Evolutionary conservation across 2,113 vertebrate genomes (phyloP).

Genomic region (Malurus elegans): DNA sequence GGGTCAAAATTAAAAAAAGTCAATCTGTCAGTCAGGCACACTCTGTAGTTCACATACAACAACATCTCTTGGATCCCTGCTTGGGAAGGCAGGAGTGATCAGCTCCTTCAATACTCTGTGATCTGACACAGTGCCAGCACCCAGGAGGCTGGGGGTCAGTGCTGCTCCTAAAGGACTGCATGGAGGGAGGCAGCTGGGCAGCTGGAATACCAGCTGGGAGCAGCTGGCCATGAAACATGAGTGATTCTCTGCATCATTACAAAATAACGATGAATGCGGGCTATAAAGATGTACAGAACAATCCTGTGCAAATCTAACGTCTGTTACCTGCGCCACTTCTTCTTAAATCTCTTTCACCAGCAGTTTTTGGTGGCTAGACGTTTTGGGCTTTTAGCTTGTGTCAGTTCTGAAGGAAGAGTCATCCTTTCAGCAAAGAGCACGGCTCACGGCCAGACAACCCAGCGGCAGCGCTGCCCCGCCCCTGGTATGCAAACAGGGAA

Average conservation of each 20-base stretch:
- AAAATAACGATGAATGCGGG: not conserved
- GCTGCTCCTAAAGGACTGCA: not conserved
- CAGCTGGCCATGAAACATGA: not conserved
- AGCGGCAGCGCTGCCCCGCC: not conserved
- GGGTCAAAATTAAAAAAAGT: not conserved
- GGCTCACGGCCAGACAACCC: not conserved
- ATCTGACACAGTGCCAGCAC: not conserved
- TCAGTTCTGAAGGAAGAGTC: not conserved
- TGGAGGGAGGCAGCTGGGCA: not conserved
- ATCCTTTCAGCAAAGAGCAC: not conserved
- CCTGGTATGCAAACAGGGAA: not conserved
- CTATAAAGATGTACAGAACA: not conserved
- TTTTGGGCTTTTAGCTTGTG: not conserved
- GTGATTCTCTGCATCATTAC: not conserved
- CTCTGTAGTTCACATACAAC: not conserved
- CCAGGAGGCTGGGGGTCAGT: not conserved
- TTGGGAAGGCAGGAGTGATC: rapidly evolving
- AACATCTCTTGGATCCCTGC: not conserved
- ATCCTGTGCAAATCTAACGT: not conserved
- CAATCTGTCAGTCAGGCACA: not conserved
- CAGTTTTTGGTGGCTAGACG: not conserved
- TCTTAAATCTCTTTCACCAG: not conserved
- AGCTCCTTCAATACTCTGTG: rapidly evolving
- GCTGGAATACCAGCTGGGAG: not conserved
- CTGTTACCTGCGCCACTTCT: not conserved